These are phyloP conservation scores for Lates calcarifer DNA, from an alignment of 2,113 vertebrate species.

Conservation along the genomic window DNA sequence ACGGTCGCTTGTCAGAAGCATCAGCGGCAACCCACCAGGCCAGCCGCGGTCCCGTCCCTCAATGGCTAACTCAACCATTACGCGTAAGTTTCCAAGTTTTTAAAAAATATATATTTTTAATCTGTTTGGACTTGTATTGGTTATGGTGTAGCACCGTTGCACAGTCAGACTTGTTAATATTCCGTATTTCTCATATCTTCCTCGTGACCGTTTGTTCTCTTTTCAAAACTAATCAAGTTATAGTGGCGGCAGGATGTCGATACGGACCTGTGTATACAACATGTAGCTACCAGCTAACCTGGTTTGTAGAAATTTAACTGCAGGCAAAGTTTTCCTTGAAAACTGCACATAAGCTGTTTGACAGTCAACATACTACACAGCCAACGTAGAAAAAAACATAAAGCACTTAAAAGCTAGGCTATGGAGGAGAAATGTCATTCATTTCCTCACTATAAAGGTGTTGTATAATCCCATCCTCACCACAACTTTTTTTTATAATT, in stretches of 20 bases:
- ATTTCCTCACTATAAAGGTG: no score
- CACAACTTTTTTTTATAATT: no score
- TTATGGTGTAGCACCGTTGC: not conserved
- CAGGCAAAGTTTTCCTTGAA: not conserved
- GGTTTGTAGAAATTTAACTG: not conserved
- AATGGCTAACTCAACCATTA: constrained; percentile 37
- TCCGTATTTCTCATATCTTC: not conserved
- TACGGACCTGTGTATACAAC: no score
- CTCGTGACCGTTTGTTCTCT: not conserved
- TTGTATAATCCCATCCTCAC: no score
- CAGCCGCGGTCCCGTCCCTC: not conserved
- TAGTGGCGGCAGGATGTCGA: not conserved
- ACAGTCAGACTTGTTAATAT: no score
- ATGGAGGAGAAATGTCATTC: no score
- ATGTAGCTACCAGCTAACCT: not conserved
- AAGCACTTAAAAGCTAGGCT: no score
- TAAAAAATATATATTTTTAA: no score
- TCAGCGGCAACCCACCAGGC: not conserved
- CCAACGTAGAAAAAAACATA: not conserved
- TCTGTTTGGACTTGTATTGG: no score
- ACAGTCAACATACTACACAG: not conserved
- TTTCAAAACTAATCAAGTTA: not conserved
- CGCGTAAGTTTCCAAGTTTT: constrained; percentile 46
- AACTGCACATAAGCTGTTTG: not conserved
- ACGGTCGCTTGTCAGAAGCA: not conserved